These are phyloP conservation scores for Myotis brandtii DNA, from an alignment of 2,113 vertebrate species.

Conservation along the genomic window DNA sequence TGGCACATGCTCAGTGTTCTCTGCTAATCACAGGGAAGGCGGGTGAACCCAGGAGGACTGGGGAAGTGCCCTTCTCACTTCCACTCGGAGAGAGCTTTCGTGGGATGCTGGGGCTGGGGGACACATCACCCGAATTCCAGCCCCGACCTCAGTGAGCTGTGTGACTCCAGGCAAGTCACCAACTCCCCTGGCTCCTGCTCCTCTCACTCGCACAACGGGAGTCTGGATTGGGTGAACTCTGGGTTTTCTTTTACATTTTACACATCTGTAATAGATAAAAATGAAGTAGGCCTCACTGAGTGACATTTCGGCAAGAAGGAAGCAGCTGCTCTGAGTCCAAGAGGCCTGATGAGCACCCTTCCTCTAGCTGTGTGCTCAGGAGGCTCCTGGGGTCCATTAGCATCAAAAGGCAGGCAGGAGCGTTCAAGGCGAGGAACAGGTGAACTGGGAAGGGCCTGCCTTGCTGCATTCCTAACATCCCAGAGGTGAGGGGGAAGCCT, in stretches of 20 bases:
- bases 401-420: neutral
- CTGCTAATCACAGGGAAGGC: neutral
- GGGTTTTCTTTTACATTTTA: neutral
- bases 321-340: neutral
- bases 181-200: neutral
- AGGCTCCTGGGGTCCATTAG: neutral
- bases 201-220: neutral
- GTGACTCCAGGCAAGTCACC: neutral
- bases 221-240: neutral
- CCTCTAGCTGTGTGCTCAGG: neutral
- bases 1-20: neutral
- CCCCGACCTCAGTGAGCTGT: neutral
- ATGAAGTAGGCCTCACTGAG: neutral
- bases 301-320: neutral
- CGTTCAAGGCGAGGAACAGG: neutral
- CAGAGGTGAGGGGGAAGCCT: neutral
- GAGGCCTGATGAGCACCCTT: neutral
- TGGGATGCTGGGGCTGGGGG: neutral
- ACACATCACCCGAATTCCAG: neutral
- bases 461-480: neutral
- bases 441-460: neutral
- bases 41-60: neutral
- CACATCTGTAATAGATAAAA: neutral
- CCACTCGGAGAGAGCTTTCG: fast-evolving
- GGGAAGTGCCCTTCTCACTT: neutral